phyloP scores from a whole-genome alignment of 2,113 vertebrate genomes.

The Mormyrus iriodes region DNA sequence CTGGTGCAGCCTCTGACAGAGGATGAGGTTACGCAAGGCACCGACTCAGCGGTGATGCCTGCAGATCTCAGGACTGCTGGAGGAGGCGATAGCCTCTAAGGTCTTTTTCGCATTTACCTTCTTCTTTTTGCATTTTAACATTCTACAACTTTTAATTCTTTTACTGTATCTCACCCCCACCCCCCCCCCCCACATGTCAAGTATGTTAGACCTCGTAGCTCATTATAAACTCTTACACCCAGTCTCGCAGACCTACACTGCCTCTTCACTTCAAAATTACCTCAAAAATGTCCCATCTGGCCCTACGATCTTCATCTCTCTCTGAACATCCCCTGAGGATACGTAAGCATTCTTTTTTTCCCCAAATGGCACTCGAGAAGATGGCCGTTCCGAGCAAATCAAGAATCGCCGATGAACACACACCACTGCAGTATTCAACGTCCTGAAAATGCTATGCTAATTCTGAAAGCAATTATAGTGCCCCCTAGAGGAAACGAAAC shows the following conservation, averaged over 20 bases:
- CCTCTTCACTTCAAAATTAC: neutral
- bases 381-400: neutral
- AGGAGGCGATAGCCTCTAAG: neutral
- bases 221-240: neutral
- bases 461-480: neutral
- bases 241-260: neutral
- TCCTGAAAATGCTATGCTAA: neutral
- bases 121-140: neutral
- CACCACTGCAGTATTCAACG: neutral
- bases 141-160: neutral
- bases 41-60: neutral
- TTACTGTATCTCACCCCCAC: neutral
- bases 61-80: neutral
- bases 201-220: neutral
- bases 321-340: neutral
- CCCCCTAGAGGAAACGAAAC: neutral
- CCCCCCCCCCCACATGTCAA: neutral
- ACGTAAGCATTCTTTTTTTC: neutral
- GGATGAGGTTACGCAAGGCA: conserved; percentile 10
- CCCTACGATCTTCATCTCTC: neutral
- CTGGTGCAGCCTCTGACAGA: neutral
- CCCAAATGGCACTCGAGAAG: neutral
- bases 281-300: neutral
- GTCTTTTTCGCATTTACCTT: neutral
- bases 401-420: neutral